These are phyloP conservation scores for Temnopleurus reevesii DNA, from an alignment of 53 echinoderm and acorn worm genomes.

Conservation along the genomic window DNA sequence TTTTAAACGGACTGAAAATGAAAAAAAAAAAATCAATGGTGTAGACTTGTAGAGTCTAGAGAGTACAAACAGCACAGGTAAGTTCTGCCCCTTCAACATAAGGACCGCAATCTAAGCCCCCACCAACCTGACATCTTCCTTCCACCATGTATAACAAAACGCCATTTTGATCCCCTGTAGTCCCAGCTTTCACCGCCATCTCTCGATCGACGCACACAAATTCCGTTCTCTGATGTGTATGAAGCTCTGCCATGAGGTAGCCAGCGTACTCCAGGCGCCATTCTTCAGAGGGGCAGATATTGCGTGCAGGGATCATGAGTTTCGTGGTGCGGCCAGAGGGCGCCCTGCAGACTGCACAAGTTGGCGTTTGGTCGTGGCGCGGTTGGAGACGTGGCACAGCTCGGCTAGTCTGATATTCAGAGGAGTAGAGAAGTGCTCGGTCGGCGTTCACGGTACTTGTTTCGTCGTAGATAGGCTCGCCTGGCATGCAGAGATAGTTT, in stretches of 20 bases:
- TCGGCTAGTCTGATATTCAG: slow-evolving; percentile 51
- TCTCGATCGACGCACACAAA: slow-evolving; percentile 66
- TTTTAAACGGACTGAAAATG: too few relatives aligned
- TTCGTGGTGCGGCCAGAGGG: slow-evolving; percentile 28
- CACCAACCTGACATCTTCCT: slow-evolving; percentile 35
- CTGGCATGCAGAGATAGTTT: slow-evolving; percentile 67
- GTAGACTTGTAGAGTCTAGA: too few relatives aligned
- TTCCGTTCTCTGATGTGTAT: slow-evolving; percentile 3
- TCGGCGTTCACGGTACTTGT: neutral
- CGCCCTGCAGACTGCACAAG: slow-evolving; percentile 68
- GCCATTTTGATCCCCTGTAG: slow-evolving; percentile 17
- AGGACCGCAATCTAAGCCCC: slow-evolving; percentile 57
- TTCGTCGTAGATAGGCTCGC: slow-evolving; percentile 68
- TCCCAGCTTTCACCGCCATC: slow-evolving; percentile 7
- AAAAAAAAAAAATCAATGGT: too few relatives aligned
- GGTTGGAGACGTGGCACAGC: neutral
- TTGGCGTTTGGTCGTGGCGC: slow-evolving; percentile 27
- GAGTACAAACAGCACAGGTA: slow-evolving; percentile 66
- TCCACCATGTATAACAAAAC: slow-evolving; percentile 55
- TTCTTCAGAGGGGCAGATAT: slow-evolving; percentile 55
- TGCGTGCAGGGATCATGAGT: slow-evolving; percentile 71
- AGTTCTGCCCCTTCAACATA: slow-evolving; percentile 61
- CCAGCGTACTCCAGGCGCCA: slow-evolving; percentile 71
- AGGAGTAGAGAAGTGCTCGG: slow-evolving; percentile 47
- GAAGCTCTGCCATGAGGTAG: slow-evolving; percentile 46